Percentiles rank a stretch among this genome's conserved stretches.
These are phyloP conservation scores for Podargus strigoides DNA, from an alignment of 2,797 vertebrate genomes.

Conservation along the genomic window DNA sequence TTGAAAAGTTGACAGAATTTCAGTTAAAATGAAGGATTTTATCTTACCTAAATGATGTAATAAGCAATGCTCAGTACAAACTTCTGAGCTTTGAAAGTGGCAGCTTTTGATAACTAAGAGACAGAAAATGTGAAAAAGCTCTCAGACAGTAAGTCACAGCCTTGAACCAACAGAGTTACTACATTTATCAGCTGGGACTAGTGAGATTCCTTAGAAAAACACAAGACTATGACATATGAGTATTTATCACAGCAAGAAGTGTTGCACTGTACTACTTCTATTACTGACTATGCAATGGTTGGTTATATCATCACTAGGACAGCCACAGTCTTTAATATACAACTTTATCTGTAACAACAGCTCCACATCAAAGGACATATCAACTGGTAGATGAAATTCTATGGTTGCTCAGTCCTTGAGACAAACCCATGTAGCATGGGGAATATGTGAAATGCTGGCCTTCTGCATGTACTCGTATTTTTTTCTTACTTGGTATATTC, in stretches of 20 bases:
- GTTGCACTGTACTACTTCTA: background rate
- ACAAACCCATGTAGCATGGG: background rate
- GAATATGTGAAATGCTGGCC: background rate
- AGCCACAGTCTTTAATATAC: background rate
- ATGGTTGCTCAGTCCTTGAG: fast-evolving
- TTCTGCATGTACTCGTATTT: background rate
- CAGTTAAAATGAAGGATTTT: background rate
- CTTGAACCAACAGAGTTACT: background rate
- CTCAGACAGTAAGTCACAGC: background rate
- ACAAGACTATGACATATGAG: background rate
- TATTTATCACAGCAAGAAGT: background rate
- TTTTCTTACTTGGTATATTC: background rate
- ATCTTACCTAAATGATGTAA: background rate
- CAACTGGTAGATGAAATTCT: background rate
- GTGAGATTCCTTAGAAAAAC: background rate
- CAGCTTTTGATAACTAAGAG: background rate
- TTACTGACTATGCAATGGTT: background rate
- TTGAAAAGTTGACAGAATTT: background rate
- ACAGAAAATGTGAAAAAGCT: background rate
- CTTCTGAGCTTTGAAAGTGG: background rate
- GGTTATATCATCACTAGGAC: background rate
- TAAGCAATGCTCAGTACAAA: background rate
- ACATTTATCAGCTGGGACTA: background rate
- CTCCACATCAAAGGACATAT: background rate
- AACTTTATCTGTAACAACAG: background rate